Evolutionary conservation across 2,888 invertebrate species (phyloP).

Genomic region (Drosophila merina): DNA sequence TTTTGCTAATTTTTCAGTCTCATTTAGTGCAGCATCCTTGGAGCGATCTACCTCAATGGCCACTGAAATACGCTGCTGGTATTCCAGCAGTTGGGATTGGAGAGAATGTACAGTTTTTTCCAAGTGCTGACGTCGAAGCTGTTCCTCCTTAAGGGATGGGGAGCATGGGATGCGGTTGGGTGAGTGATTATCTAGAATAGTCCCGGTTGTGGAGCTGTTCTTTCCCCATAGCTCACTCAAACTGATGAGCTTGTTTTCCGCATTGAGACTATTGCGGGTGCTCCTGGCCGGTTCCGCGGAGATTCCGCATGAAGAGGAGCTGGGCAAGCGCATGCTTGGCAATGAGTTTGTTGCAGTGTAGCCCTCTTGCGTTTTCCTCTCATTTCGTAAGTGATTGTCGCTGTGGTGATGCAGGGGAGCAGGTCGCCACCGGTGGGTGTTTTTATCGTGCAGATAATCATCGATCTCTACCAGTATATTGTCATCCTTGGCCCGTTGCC

Average conservation of each 20-base stretch:
- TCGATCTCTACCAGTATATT: conserved; percentile 82
- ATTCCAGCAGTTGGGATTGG: conserved; percentile 89
- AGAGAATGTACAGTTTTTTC: conserved; percentile 90
- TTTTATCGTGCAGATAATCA: conserved; percentile 76
- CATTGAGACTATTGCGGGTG: conserved; percentile 10
- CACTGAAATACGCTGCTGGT: conserved; percentile 91
- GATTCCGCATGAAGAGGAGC: conserved; percentile 10
- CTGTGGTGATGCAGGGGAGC: conserved; percentile 53
- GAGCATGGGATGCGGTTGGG: conserved; percentile 69
- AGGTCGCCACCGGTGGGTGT: conserved; percentile 47
- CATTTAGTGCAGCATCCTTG: conserved; percentile 89
- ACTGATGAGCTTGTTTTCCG: conserved; percentile 76
- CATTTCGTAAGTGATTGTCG: conserved; percentile 61
- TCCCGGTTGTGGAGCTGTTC: conserved; percentile 76
- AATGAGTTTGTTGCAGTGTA: conserved; percentile 60
- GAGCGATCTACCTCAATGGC: conserved; percentile 90
- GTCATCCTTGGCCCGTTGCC: conserved; percentile 41
- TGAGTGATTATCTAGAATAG: conserved; percentile 49
- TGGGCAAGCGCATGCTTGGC: conserved; percentile 58
- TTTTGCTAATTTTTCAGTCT: conserved; percentile 88
- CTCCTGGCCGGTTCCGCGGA: conserved; percentile 10
- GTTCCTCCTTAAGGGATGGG: conserved; percentile 89
- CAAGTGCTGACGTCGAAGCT: conserved; percentile 89
- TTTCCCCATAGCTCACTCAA: conserved; percentile 83
- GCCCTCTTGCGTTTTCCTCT: conserved; percentile 24